Conservation (phyloP, 2,888 invertebrate genomes). For the Lutraria lutraria region DNA sequence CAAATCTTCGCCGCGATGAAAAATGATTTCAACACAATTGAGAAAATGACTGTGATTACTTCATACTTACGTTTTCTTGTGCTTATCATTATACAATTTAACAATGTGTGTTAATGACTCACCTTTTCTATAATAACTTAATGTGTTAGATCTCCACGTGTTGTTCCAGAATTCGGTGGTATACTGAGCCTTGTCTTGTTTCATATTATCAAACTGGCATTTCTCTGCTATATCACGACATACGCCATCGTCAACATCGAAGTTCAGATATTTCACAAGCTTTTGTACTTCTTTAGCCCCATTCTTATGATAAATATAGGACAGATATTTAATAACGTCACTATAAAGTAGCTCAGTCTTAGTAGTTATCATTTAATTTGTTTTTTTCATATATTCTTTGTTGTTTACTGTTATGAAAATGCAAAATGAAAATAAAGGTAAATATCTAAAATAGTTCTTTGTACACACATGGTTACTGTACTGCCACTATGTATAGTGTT, state of each 20-base stretch:
- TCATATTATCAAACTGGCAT: conserved; percentile 56
- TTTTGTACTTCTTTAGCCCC: conserved; percentile 44
- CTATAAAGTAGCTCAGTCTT: background rate
- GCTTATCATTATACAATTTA: too few species aligned
- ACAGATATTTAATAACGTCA: background rate
- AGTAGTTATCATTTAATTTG: too few species aligned
- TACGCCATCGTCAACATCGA: conserved; percentile 28
- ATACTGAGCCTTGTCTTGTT: conserved; percentile 40
- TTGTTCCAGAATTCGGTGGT: conserved; percentile 44
- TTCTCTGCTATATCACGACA: conserved; percentile 45
- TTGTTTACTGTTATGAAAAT: too few species aligned
- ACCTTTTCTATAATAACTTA: conserved; percentile 52
- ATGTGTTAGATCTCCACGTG: conserved; percentile 46
- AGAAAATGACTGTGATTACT: too few species aligned
- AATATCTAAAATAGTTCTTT: too few species aligned
- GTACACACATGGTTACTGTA: too few species aligned
- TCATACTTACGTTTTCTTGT: too few species aligned
- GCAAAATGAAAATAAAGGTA: too few species aligned
- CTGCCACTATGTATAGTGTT: too few species aligned
- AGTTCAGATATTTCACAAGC: conserved; percentile 38
- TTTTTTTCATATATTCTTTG: too few species aligned
- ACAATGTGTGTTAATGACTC: background rate
- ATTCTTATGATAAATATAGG: conserved; percentile 38
- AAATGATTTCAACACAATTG: too few species aligned
- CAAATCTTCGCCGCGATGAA: too few species aligned